phyloP scores from a whole-genome alignment of 2,888 invertebrate species.

The Marasmarcha lunaedactyla region DNA sequence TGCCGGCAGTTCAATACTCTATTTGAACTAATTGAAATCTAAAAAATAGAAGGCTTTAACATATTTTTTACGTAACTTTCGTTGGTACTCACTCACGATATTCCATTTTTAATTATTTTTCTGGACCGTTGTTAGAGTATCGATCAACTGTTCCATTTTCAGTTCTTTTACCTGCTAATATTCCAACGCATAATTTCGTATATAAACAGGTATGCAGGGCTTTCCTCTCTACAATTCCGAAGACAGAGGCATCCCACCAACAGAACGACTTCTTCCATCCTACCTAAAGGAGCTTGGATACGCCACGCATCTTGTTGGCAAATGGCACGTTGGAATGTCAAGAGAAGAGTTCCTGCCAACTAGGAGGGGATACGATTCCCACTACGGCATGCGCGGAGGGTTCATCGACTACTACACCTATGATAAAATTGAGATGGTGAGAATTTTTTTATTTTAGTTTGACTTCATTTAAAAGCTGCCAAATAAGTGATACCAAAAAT shows the following conservation, averaged over 20 bases:
- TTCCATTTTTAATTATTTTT: too few relatives aligned
- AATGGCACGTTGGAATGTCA: conserved; percentile 91
- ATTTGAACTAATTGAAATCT: too few relatives aligned
- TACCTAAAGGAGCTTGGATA: conserved; percentile 79
- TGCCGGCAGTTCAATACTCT: too few relatives aligned
- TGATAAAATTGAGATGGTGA: conserved; percentile 50
- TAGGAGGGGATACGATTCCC: conserved; percentile 82
- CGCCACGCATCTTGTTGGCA: conserved; percentile 85
- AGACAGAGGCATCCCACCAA: conserved; percentile 55
- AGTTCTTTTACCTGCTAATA: too few relatives aligned
- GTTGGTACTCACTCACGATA: too few relatives aligned
- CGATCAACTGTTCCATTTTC: too few relatives aligned
- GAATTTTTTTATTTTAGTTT: conserved; percentile 15
- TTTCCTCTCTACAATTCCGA: conserved; percentile 48
- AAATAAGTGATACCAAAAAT: too few relatives aligned
- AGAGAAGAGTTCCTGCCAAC: conserved; percentile 78
- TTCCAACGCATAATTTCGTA: too few relatives aligned
- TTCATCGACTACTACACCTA: conserved; percentile 79
- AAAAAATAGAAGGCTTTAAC: too few relatives aligned
- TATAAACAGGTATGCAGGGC: conserved; percentile 61
- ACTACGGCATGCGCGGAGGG: conserved; percentile 84
- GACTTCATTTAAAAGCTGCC: too few relatives aligned
- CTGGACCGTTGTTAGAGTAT: too few relatives aligned
- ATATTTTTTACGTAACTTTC: too few relatives aligned
- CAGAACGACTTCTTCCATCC: conserved; percentile 70